Conservation (phyloP, 2,797 vertebrate species). For the Myioborus miniatus region DNA sequence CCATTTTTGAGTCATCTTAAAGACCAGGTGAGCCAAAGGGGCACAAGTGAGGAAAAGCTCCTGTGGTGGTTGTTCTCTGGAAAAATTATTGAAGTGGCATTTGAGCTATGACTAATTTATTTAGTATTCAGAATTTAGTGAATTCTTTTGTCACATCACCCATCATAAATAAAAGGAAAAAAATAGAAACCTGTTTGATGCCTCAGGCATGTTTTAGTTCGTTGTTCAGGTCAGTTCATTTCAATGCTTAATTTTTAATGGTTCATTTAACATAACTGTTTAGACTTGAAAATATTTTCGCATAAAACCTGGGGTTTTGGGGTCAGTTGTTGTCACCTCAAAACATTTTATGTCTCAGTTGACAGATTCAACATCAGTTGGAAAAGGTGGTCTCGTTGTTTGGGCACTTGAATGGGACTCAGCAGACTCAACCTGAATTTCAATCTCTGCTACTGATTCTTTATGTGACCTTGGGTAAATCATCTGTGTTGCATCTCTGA, state of each 20-base stretch:
- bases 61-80: slow-evolving; percentile 2
- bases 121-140: slow-evolving; percentile 75
- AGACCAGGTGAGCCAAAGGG: slow-evolving; percentile 33
- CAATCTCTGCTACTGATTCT: neutral
- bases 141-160: slow-evolving; percentile 68
- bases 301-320: slow-evolving; percentile 58
- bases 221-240: slow-evolving; percentile 79
- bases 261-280: slow-evolving; percentile 72
- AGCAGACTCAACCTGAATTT: neutral
- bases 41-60: slow-evolving; percentile 10
- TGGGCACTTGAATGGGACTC: neutral
- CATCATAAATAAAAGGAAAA: slow-evolving; percentile 70
- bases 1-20: neutral
- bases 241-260: slow-evolving; percentile 75
- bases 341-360: slow-evolving; percentile 41
- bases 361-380: neutral
- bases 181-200: slow-evolving; percentile 72
- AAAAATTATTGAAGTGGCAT: slow-evolving; percentile 67
- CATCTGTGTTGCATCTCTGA: neutral
- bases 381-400: neutral
- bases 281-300: slow-evolving; percentile 71
- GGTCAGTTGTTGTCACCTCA: slow-evolving; percentile 49
- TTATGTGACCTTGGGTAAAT: neutral
- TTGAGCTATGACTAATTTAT: slow-evolving; percentile 76
- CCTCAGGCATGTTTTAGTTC: slow-evolving; percentile 72